Evolutionary conservation across 53 echinoderm and acorn worm genomes (phyloP), one percentile per base, ranked within the genome.

Genomic region (Temnopleurus reevesii): DNA sequence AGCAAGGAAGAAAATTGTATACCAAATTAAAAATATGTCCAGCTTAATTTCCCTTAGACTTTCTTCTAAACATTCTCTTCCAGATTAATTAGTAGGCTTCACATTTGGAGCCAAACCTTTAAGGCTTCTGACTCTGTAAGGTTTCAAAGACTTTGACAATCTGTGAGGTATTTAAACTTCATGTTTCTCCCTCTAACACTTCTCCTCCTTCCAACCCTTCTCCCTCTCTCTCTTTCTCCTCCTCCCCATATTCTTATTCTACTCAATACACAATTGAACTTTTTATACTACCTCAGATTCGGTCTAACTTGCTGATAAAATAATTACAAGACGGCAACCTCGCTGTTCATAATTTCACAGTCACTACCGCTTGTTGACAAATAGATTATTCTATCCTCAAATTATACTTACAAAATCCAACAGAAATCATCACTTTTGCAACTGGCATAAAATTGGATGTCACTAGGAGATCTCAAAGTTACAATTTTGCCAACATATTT

Each of bases 361-460:
- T 33, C 63, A 63, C 63, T 4, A 30, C 63, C 71, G 41, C 36
- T 71, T 8, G 9, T 8, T 71, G 71, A 71, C 71, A 71, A 2
- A 41, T 23, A 38, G 4, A 33, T 31, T 13, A 33, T 4, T 4
- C 10, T 31, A 13, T 33, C 4, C 33, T 25, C 10, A 29, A 12
- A 63, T 28, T 31, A 33, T 3, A 29, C 63, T 33, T 31, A 63
- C 31, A 4, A 33, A 63, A 63, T 26, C 8, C 58, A 26, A 24
- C 58, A 26, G 58, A 58, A 29, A 63, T 31, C 29, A 63, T 63
- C 33, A 63, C 63, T 13, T 13, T 41, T 41, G 19, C 71, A 71
- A 71, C 41, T 71, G 71, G 38, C 71, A n/a, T 71, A 38, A 71
- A 41, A 71, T 71, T 71, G 71, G 71, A 71, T 71, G 41, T 41